Evolutionary conservation across 2,888 invertebrate species (phyloP), one percentile per base, ranked within the genome.

Genomic region (Bombyx huttoni): DNA sequence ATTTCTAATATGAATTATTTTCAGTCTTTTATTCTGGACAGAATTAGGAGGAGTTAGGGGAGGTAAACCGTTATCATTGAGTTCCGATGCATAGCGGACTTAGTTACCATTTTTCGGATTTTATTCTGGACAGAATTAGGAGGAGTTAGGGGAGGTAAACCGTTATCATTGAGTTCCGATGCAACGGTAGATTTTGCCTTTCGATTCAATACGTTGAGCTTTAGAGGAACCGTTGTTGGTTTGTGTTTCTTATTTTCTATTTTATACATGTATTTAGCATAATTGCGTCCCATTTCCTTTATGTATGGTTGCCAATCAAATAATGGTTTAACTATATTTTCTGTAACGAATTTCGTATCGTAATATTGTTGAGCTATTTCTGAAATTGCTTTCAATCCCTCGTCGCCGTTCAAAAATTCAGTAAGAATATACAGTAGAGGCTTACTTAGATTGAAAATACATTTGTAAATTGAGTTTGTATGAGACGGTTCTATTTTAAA

Each of bases 261-360:
- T 64, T 78, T 83, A 40, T 74, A 75, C 1, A 77, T 56, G 61
- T 80, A 74, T 58, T 78, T 75, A 7, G 72, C 70, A 60, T 81
- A 87, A 50, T 52, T 78, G 54, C 80, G 73, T 24, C 65, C 75
- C 80, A 87, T 83, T 70, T 86, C 80, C 60, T 76, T 75, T 33
- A 88, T 78, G 53, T 75, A 80, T 8, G 87, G 85, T 58, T 86
- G 86, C 87, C 86, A 87, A 46, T 70, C 65, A 60, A 89, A 73
- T 34, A 91, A 68, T 1, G 90, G 90, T 47, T 69, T 65, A 24
- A 90, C 74, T 49, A 91, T 86, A 56, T 84, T 82, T 46, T 89
- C 78, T 5, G 89, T 74, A 24, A 90, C 79, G 59, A 83, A 91
- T 35, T 71, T 77, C 47, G 83, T 82, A 54, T 90, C 91, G 60